Base-by-base conservation (phyloP, 2,888 invertebrate genomes). In the Chaetogeoica ovagalla region DNA sequence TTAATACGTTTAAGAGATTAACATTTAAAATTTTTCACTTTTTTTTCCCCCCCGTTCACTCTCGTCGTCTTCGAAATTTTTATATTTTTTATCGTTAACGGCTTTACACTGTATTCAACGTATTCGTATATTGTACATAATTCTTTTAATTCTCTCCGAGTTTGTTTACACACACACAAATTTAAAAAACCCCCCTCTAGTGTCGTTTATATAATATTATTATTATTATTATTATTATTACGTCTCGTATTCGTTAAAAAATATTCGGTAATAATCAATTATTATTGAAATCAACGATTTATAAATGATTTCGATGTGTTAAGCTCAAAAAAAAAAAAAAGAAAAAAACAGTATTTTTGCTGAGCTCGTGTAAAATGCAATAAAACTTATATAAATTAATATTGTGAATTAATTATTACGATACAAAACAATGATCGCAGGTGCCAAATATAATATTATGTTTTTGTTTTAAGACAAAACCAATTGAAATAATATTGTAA, bases 291-390 rank as follows among this genome's bases (percentile, higher is more conserved):
- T 30, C 4, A 30, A 30, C 30, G 30, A 30, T 30, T 30, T 4
- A 4, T 30, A 30, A 30, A 52, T 69, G 21, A 39, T 77, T 77
- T 77, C 37, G 19, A 68, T 55, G 21, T 62, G 52, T 19, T 48
- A 63, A 63, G 79, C 79, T 79, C 79, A 55, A 79, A 69, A 63
- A n/a, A n/a, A n/a, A n/a, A n/a, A n/a, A n/a, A n/a, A n/a, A n/a
- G n/a, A n/a, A n/a, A n/a, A n/a, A n/a, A n/a, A n/a, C n/a, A n/a
- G 37, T 63, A 21, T 63, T 65, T 63, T 63, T 43, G 63, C 70
- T 65, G 79, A 63, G 79, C 79, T 63, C 79, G 79, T 79, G 79
- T 79, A 79, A 71, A 57, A 79, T 71, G 79, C 79, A 79, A 79
- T 79, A 79, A 79, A 79, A 48, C 48, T 11, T 48, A 48, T 48